Base-by-base conservation (phyloP, 1,140 invertebrate genomes). In the Adelges cooleyi region DNA sequence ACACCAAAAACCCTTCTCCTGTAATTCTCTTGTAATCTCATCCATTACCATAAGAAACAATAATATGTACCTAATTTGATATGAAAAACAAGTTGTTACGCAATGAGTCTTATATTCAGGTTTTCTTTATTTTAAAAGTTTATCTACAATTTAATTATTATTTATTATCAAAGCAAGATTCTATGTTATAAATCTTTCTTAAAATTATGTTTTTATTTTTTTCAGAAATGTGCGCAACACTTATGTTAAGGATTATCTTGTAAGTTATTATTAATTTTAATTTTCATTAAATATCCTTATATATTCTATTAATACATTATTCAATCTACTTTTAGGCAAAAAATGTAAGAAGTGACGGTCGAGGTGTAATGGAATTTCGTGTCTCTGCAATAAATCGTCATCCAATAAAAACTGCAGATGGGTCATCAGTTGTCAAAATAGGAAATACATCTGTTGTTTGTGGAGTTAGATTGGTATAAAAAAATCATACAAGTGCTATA, bases 391-490 rank as follows among this genome's bases (percentile, higher is more conserved):
- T 85, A 8, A 83, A 83, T 73, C 74, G 81, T 49, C 78, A 79
- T n/a, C 82, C 84, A 6, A 80, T 88, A 42, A 77, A 76, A 46
- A 84, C 84, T 69, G 82, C 86, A 2, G 84, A 87, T 71, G 84
- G 85, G 53, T 88, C 86, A 42, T 81, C 85, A 5, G 76, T 86
- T 66, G 80, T 84, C 8, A 86, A 84, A 77, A 75, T 86, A 66
- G 86, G 86, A n/a, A 81, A 83, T 69, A 86, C 85, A 13, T 81
- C 80, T 66, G 80, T 86, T 17, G 75, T 87, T 36, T 88, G 86
- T 79, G 86, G 86, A n/a, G 81, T 88, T 22, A 88, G 87, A 78
- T 84, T 82, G 44, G 85, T 86, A 78, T 33, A 33, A 33, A 33
- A 33, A 33, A 33, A n/a, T n/a, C n/a, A n/a, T n/a, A n/a, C n/a